Evolutionary conservation across 2,797 vertebrate genomes (phyloP), one percentile per base, ranked within the genome.

Genomic region (Clarias pachynema): DNA sequence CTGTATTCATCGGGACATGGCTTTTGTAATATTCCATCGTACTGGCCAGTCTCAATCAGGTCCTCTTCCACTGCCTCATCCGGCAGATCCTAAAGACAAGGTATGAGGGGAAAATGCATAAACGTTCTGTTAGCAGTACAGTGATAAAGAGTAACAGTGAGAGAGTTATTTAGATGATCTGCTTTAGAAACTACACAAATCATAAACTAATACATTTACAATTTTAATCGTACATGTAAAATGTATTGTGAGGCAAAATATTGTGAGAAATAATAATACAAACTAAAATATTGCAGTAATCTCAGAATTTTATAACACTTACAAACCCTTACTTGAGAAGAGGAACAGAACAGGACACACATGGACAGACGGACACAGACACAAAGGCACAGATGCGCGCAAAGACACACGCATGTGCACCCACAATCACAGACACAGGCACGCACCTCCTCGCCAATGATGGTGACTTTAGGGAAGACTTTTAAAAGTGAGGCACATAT

Each of bases 381-480:
- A 31, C 18, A 9, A 10, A 49, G 44, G 44, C 10, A 12, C 44
- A 49, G 44, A 49, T 49, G 44, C 10, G 10, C 10, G 44, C 10
- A 49, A 49, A 49, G 10, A 49, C 10, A 12, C 44, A 49, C 44
- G 0, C 44, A 2, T 49, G 44, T 49, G 44, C 44, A 49, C 44
- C 44, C 15, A 34, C 65, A 18, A 29, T 16, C 65, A 34, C 16
- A 37, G 10, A 49, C 15, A 31, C 2, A 31, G 1, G 40, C 59
- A 62, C 90, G 89, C 89, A 98, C 98, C 96, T 99, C 98, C 91
- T 99, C 98, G 84, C 97, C 98, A 60, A 99, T 99, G 88, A 99
- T 97, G 68, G 97, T 98, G 83, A 98, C 56, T 87, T 96, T 96
- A 4, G 98, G 98, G 89, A 99, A 99, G 66, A 90, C 94, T 86